phyloP scores from a whole-genome alignment of 2,797 vertebrate species.

The Dromococcyx pavoninus region DNA sequence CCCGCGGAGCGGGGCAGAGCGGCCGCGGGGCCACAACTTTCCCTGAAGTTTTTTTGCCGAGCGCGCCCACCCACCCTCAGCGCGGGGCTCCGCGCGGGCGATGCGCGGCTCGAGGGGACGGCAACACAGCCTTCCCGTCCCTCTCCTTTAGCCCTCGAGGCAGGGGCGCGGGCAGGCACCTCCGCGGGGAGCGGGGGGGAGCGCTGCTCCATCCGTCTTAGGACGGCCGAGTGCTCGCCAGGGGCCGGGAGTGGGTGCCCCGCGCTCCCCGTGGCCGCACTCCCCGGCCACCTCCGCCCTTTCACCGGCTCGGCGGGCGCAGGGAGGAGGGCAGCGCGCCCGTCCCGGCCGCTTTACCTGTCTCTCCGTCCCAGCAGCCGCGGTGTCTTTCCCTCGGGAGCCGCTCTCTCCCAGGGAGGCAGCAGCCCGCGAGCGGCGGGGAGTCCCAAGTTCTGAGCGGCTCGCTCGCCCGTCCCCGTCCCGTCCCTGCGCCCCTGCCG shows the following conservation, averaged over 20 bases:
- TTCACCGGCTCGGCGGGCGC: background rate
- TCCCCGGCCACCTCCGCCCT: too few relatives aligned
- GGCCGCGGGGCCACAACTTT: too few relatives aligned
- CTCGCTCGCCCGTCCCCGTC: background rate
- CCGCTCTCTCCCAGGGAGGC: background rate
- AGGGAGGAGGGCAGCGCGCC: background rate
- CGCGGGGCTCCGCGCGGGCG: background rate
- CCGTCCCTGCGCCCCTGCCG: conserved; percentile 10
- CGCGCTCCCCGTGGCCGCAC: background rate
- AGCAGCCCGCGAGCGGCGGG: background rate
- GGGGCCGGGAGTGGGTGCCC: background rate
- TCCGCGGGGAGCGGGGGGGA: background rate
- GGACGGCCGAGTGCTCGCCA: background rate
- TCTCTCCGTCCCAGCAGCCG: background rate
- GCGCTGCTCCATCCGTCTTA: background rate
- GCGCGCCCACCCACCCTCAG: too few relatives aligned
- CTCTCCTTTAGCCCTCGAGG: too few relatives aligned
- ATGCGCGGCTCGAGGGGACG: background rate
- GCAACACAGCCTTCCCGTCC: background rate
- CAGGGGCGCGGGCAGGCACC: background rate
- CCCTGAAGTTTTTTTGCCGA: background rate
- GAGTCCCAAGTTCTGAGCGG: background rate
- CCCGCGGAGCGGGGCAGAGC: too few relatives aligned
- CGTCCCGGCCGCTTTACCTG: background rate
- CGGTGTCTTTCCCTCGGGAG: background rate